These are phyloP conservation scores for Laodelphax striatellus DNA, from an alignment of 1,140 invertebrate genomes.

Conservation along the genomic window DNA sequence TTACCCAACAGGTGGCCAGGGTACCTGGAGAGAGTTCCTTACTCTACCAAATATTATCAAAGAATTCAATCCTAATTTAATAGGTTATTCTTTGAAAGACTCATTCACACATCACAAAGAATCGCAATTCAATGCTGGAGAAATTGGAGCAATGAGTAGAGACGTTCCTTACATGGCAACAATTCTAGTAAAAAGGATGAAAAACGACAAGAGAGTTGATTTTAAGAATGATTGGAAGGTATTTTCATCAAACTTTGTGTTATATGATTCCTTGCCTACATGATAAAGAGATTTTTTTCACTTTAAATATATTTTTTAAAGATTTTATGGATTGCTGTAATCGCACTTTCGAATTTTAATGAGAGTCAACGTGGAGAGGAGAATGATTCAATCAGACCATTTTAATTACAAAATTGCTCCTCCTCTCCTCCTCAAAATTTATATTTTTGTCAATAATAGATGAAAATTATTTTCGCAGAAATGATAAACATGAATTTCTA, in stretches of 20 bases:
- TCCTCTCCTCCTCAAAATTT: too few species aligned
- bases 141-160: constrained; percentile 41
- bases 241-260: neutral
- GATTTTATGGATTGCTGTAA: too few species aligned
- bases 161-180: constrained; percentile 50
- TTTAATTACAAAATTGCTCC: too few species aligned
- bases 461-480: too few species aligned
- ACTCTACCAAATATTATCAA: constrained; percentile 45
- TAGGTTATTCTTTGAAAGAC: constrained; percentile 43
- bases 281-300: too few species aligned
- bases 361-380: too few species aligned
- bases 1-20: constrained; percentile 37
- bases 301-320: too few species aligned
- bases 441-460: too few species aligned
- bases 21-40: constrained; percentile 41
- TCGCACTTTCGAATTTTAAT: too few species aligned
- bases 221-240: constrained; percentile 56
- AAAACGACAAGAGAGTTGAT: constrained; percentile 42
- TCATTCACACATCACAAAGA: constrained; percentile 33
- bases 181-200: constrained; percentile 44
- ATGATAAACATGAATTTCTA: too few species aligned
- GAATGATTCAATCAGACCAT: too few species aligned
- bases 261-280: too few species aligned
- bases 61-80: constrained; percentile 48
- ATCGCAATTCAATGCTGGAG: constrained; percentile 48